phyloP scores from a whole-genome alignment of 2,113 vertebrate species.

The Microcebus jonahi region DNA sequence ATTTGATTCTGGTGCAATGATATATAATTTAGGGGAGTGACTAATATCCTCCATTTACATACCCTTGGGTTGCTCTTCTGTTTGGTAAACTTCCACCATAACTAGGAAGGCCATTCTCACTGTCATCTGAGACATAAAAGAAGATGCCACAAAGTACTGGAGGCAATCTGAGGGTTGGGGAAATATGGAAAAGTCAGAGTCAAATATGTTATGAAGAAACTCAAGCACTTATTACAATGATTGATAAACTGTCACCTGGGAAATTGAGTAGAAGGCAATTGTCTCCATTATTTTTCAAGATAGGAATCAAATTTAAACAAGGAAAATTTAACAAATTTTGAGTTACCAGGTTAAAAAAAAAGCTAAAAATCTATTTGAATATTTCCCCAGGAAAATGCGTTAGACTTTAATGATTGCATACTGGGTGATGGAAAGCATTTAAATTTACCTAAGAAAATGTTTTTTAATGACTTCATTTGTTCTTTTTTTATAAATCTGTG shows the following conservation, averaged over 20 bases:
- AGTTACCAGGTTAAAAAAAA: conserved; percentile 65
- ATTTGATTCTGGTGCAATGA: background rate
- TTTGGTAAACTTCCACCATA: background rate
- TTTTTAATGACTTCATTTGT: conserved; percentile 83
- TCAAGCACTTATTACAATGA: conserved; percentile 50
- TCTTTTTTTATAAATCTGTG: conserved; percentile 74
- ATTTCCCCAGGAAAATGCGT: conserved; percentile 80
- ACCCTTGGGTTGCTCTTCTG: background rate
- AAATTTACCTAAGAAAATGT: conserved; percentile 78
- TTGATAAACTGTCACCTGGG: conserved; percentile 67
- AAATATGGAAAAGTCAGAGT: conserved; percentile 26
- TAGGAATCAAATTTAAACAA: conserved; percentile 61
- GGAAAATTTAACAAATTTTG: conserved; percentile 78
- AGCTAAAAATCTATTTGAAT: conserved; percentile 74
- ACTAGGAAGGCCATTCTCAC: background rate
- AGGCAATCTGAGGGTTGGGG: background rate
- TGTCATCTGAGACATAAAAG: background rate
- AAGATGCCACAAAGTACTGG: background rate
- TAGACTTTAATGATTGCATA: conserved; percentile 78
- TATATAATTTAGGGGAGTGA: too few species aligned
- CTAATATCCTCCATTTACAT: background rate
- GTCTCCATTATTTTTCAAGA: conserved; percentile 60
- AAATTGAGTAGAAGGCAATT: conserved; percentile 63
- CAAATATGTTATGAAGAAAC: conserved; percentile 50
- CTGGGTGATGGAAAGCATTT: conserved; percentile 78